These are phyloP conservation scores for Autographa gamma DNA, from an alignment of 2,888 invertebrate genomes.

Conservation along the genomic window DNA sequence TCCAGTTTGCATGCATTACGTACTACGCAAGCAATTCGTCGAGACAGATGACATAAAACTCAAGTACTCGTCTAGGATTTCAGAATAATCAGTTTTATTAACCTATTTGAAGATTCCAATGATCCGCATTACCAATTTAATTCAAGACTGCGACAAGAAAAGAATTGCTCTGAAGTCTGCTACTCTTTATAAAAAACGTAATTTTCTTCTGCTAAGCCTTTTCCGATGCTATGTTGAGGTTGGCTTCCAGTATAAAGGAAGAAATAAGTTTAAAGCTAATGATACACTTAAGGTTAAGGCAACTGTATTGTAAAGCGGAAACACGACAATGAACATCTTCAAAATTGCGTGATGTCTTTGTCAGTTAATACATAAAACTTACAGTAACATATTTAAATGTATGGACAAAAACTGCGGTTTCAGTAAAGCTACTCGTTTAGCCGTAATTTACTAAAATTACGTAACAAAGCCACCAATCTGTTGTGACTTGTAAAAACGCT, in stretches of 20 bases:
- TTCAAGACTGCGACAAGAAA: neutral
- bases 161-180: neutral
- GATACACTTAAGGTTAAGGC: neutral
- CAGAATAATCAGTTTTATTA: conserved; percentile 18
- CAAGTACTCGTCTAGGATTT: conserved; percentile 11
- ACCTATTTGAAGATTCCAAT: neutral
- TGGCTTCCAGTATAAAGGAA: neutral
- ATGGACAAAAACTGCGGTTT: conserved; percentile 15
- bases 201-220: neutral
- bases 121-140: neutral
- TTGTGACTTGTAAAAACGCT: conserved; percentile 9
- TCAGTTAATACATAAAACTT: conserved; percentile 9
- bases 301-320: neutral
- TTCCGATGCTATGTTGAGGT: neutral
- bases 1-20: conserved; percentile 11
- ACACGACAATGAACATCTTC: conserved; percentile 1
- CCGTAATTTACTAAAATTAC: conserved; percentile 18
- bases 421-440: conserved; percentile 7
- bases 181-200: no score
- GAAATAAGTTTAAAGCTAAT: neutral
- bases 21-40: conserved; percentile 15
- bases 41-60: conserved; percentile 26
- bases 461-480: neutral
- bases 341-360: neutral
- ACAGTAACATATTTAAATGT: conserved; percentile 30